phyloP scores from a whole-genome alignment of 2,797 vertebrate species.

The Fratercula arctica region DNA sequence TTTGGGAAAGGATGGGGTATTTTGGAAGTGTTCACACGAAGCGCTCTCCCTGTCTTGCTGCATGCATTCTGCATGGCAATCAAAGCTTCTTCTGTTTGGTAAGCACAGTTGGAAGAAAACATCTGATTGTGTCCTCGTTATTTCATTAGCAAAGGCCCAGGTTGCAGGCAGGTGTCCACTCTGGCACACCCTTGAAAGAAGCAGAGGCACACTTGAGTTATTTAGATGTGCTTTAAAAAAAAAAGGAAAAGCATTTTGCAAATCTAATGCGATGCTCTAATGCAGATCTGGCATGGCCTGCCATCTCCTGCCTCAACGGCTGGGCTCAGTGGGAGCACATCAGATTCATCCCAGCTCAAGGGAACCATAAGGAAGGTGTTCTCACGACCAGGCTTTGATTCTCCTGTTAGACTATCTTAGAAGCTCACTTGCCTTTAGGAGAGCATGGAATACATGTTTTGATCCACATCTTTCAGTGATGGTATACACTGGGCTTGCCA shows the following conservation, averaged over 20 bases:
- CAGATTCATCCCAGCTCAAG: not conserved
- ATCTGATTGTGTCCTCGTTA: not conserved
- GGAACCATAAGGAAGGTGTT: not conserved
- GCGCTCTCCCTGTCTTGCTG: not conserved
- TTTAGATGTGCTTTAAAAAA: not conserved
- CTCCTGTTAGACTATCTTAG: not conserved
- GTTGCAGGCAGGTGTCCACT: conserved; percentile 46
- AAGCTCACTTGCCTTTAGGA: not conserved
- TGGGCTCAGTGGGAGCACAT: conserved; percentile 42
- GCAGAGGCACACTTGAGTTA: not conserved
- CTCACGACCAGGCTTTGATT: not conserved
- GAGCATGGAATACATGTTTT: not conserved
- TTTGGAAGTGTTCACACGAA: not conserved
- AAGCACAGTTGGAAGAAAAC: not conserved
- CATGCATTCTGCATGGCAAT: not conserved
- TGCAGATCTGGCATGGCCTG: not conserved
- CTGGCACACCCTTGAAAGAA: conserved; percentile 23
- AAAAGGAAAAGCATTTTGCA: not conserved
- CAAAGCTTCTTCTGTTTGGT: conserved; percentile 33
- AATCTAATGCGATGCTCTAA: not conserved
- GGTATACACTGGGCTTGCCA: not conserved
- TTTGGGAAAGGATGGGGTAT: conserved; percentile 5
- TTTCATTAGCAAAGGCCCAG: conserved; percentile 47
- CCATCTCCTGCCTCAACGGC: conserved; percentile 31
- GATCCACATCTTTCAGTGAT: not conserved